Evolutionary conservation across 2,797 vertebrate species (phyloP).

Genomic region (Sebastes vulpes): DNA sequence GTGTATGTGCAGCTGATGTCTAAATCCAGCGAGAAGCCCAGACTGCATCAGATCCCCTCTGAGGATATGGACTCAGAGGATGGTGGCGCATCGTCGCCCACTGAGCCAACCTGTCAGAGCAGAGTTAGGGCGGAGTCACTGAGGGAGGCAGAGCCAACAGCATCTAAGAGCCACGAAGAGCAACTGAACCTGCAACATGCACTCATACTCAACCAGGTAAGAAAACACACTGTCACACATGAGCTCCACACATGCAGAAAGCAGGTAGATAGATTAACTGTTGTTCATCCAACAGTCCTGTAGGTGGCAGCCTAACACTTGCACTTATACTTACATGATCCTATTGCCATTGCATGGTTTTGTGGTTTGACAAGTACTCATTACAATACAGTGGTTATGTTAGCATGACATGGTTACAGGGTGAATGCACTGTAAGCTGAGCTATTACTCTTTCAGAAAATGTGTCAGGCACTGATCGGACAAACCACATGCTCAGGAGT

Average conservation of each 20-base stretch:
- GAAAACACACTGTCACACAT: neutral
- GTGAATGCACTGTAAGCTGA: neutral
- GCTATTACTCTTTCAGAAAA: neutral
- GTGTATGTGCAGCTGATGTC: conserved; percentile 81
- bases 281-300: conserved; percentile 35
- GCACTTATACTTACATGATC: neutral
- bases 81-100: conserved; percentile 62
- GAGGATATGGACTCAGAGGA: conserved; percentile 94
- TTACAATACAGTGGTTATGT: conserved; percentile 16
- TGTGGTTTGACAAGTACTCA: conserved; percentile 28
- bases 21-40: conserved; percentile 93
- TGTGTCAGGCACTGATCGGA: neutral
- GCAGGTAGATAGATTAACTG: neutral
- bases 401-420: conserved; percentile 11
- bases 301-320: conserved; percentile 64
- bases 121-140: conserved; percentile 72
- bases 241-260: neutral
- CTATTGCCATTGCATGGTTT: neutral
- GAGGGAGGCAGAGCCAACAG: conserved; percentile 75
- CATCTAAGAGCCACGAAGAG: conserved; percentile 80
- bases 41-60: conserved; percentile 93
- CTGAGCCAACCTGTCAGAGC: conserved; percentile 74
- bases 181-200: conserved; percentile 86
- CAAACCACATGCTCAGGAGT: neutral
- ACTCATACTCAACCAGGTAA: conserved; percentile 86